Evolutionary conservation across 1,140 invertebrate genomes (phyloP), one percentile per base, ranked within the genome.

Genomic region (Ectropis grisescens): DNA sequence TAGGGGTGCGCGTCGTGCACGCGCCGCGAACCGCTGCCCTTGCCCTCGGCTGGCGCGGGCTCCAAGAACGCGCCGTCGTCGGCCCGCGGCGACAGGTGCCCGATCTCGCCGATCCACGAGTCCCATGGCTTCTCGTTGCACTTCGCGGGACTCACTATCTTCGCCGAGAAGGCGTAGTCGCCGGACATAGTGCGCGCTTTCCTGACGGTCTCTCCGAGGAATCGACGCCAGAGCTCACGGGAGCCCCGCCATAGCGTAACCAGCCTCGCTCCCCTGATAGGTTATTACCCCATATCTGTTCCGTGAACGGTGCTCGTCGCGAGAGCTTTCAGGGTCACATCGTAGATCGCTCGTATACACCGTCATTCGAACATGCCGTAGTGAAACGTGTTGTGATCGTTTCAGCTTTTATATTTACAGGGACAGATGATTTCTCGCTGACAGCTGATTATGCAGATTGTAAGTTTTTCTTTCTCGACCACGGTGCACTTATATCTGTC

Each of bases 381-480:
- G 30, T 38, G 40, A 61, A 72, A 70, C 58, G 67, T 75, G 67
- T 75, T 82, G 58, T 78, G 70, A 70, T 80, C 62, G 62, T 70
- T 67, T 81, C 65, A 76, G 62, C 61, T 76, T 78, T 79, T 71
- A 75, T 82, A 82, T 82, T 82, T 82, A 82, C 78, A 80, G 62
- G 59, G 71, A 81, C 80, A 82, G 80, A 82, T 82, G 80, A 82
- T 82, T 72, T 75, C 72, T 82, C 69, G 74, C 66, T 82, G 80
- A 82, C 80, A 82, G 80, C 80, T 82, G 80, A 82, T 82, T 82
- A 81, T 82, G 80, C 71, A 81, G 76, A 80, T 79, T 80, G 76
- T 72, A 78, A 79, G 76, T 81, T 81, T 82, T 82, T 29, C 71
- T 75, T 54, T 76, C 67, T 70, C 44, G 53, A 69, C 48, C 67